These are phyloP conservation scores for Saxidomus purpurata DNA, from an alignment of 1,140 invertebrate genomes.

Conservation along the genomic window DNA sequence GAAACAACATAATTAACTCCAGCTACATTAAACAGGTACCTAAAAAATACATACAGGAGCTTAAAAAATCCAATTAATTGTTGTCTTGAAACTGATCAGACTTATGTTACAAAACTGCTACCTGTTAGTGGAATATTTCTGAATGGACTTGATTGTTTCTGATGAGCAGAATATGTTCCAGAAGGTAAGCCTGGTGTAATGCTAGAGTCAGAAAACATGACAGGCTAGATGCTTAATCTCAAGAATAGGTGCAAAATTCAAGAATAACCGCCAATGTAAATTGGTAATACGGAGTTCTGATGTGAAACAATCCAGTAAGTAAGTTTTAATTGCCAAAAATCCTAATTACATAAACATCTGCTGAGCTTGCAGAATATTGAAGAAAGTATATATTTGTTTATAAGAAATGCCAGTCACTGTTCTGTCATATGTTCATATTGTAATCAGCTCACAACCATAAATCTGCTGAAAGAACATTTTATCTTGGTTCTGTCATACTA, in stretches of 20 bases:
- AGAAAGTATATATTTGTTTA: too few species aligned
- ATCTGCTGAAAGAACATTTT: not conserved
- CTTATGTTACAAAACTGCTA: not conserved
- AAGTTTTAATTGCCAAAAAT: constrained; percentile 8
- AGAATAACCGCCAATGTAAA: constrained; percentile 7
- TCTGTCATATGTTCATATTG: not conserved
- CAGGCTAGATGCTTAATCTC: not conserved
- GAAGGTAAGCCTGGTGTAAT: not conserved
- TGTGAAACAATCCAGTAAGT: constrained; percentile 1
- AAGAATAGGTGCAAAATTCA: not conserved
- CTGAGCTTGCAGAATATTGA: too few species aligned
- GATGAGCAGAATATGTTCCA: not conserved
- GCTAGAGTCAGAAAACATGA: constrained; percentile 12
- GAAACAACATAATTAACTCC: not conserved
- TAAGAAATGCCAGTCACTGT: not conserved
- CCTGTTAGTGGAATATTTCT: constrained; percentile 29
- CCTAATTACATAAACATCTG: too few species aligned
- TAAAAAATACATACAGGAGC: not conserved
- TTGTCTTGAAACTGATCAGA: not conserved
- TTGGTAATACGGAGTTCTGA: not conserved
- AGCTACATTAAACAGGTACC: not conserved
- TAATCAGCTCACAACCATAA: not conserved
- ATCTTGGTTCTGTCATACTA: too few species aligned
- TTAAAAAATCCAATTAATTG: not conserved
- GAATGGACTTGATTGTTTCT: not conserved